Conservation (phyloP, 1,140 invertebrate genomes). For the Zelostemma sp. region DNA sequence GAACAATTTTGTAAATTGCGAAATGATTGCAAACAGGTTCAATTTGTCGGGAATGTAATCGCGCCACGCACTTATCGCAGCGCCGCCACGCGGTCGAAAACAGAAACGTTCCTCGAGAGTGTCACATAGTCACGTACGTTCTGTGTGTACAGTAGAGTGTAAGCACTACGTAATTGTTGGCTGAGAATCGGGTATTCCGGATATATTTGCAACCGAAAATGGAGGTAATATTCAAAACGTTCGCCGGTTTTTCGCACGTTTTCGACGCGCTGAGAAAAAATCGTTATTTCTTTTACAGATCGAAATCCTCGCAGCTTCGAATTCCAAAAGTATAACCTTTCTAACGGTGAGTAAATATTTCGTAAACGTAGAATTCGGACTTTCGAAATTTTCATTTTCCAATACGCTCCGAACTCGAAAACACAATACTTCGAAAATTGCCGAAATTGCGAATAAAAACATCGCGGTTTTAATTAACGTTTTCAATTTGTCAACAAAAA, state of each 20-base stretch:
- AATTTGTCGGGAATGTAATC: too few species aligned
- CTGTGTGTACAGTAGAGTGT: constrained; percentile 1
- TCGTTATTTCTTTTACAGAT: constrained; percentile 51
- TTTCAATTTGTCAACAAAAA: too few species aligned
- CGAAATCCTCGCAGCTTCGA: constrained; percentile 53
- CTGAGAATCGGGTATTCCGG: not conserved
- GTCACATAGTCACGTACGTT: too few species aligned
- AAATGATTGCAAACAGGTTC: too few species aligned
- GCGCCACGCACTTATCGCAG: too few species aligned
- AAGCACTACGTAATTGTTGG: too few species aligned
- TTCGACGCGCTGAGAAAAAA: not conserved
- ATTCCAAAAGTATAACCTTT: constrained; percentile 52
- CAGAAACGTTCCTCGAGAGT: too few species aligned
- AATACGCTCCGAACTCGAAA: not conserved
- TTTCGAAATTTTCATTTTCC: not conserved
- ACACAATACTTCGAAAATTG: too few species aligned
- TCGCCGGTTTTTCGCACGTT: not conserved
- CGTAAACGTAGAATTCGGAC: not conserved
- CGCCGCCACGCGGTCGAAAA: too few species aligned
- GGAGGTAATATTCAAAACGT: constrained; percentile 21
- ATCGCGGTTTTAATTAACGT: too few species aligned
- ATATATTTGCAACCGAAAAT: constrained; percentile 12
- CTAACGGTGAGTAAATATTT: constrained; percentile 56
- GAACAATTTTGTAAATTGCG: too few species aligned
- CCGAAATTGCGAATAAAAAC: too few species aligned